Conservation (phyloP, 2,113 vertebrate species). For the Machaerirhynchus nigripectus region DNA sequence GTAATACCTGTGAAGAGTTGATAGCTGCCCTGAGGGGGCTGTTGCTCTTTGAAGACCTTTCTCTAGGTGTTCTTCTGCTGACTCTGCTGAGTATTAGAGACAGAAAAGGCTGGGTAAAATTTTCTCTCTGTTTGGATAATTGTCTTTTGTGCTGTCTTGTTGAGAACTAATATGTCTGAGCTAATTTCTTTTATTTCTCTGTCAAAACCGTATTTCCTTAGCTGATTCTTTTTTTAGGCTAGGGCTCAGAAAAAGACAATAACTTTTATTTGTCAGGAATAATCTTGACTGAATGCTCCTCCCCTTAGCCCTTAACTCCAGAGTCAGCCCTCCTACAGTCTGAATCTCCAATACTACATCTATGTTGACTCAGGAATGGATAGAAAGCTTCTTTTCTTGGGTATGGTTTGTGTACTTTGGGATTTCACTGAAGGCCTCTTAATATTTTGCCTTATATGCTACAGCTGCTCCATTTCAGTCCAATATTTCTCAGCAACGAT, state of each 20-base stretch:
- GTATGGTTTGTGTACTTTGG: not conserved
- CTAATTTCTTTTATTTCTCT: not conserved
- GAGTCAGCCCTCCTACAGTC: not conserved
- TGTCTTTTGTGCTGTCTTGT: not conserved
- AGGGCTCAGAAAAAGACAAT: not conserved
- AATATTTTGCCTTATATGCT: not conserved
- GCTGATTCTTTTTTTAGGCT: not conserved
- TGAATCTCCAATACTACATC: not conserved
- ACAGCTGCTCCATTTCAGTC: not conserved
- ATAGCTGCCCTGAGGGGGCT: not conserved
- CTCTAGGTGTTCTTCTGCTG: not conserved
- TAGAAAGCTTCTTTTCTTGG: not conserved
- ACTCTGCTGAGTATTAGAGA: not conserved
- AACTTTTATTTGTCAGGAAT: not conserved
- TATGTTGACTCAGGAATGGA: not conserved
- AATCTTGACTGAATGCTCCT: not conserved
- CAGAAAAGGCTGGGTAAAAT: not conserved
- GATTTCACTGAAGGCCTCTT: not conserved
- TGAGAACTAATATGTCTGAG: not conserved
- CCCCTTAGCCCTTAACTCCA: not conserved
- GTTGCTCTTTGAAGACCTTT: not conserved
- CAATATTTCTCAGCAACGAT: not conserved
- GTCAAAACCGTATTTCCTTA: not conserved
- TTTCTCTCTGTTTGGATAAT: not conserved
- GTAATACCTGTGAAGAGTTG: not conserved